Conservation (phyloP, 2,888 invertebrate species). For the Lasioglossum morio region DNA sequence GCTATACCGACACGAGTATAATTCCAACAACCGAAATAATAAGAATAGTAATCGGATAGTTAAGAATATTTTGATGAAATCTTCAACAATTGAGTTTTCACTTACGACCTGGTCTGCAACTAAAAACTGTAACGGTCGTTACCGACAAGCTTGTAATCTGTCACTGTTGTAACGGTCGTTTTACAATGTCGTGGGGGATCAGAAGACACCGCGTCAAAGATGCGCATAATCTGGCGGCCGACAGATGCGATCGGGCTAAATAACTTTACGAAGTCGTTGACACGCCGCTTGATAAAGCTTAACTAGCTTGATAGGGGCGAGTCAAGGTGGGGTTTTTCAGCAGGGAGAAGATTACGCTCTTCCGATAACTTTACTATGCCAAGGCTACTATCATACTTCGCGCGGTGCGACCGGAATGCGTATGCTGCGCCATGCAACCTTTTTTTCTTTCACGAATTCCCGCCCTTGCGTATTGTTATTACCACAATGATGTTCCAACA, state of each 20-base stretch:
- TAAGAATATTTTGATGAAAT: not conserved
- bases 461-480: conserved; percentile 45
- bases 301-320: conserved; percentile 58
- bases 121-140: not conserved
- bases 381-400: conserved; percentile 68
- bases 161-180: not conserved
- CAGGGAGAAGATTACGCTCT: conserved; percentile 63
- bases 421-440: conserved; percentile 7
- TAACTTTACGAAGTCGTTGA: conserved; percentile 57
- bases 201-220: not conserved
- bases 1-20: not conserved
- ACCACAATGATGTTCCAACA: conserved; percentile 36
- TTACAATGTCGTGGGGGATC: conserved; percentile 3
- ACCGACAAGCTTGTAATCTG: not conserved
- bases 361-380: conserved; percentile 64
- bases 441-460: conserved; percentile 35
- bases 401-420: conserved; percentile 29
- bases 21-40: not conserved
- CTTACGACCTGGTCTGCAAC: not conserved
- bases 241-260: conserved; percentile 25
- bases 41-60: too few species aligned
- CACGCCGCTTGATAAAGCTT: conserved; percentile 44
- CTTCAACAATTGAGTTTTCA: not conserved
- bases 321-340: conserved; percentile 55
- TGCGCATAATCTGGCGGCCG: conserved; percentile 8